Percentiles rank a stretch among this genome's conserved stretches.
These are phyloP conservation scores for Beris morrisii DNA, from an alignment of 2,888 invertebrate genomes.

Conservation along the genomic window DNA sequence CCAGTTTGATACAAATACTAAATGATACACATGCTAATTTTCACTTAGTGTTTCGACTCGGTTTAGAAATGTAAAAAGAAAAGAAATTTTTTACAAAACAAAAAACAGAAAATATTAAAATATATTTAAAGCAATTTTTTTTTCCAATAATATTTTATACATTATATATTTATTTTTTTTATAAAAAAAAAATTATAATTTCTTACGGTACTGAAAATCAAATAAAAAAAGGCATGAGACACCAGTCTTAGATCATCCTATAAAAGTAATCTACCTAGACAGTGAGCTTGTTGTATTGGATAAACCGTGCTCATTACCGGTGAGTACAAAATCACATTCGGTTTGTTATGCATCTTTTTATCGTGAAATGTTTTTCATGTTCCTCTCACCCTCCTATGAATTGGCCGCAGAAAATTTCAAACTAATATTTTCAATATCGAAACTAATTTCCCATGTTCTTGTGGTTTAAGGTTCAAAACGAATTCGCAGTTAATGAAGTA, in stretches of 20 bases:
- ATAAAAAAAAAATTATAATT: background rate
- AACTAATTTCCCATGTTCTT: no score
- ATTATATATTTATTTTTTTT: conserved; percentile 2
- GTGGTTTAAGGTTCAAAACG: no score
- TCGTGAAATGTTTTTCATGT: no score
- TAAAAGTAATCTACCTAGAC: conserved; percentile 80
- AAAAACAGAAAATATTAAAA: background rate
- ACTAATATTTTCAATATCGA: no score
- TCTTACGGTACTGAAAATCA: background rate
- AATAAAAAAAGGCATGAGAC: conserved; percentile 72
- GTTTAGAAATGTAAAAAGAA: no score
- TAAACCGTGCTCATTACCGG: conserved; percentile 87
- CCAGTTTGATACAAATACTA: no score
- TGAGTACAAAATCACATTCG: conserved; percentile 59
- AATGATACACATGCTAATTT: no score
- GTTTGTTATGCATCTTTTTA: conserved; percentile 1
- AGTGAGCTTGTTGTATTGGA: conserved; percentile 85
- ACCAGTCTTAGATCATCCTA: conserved; percentile 77
- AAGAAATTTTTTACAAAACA: no score
- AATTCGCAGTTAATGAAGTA: no score
- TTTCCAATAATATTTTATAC: background rate
- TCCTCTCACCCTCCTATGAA: no score
- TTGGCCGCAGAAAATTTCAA: no score
- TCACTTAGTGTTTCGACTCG: no score
- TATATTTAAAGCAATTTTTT: background rate